Evolutionary conservation across 1,140 invertebrate genomes (phyloP).

Genomic region (Microplitis demolitor): DNA sequence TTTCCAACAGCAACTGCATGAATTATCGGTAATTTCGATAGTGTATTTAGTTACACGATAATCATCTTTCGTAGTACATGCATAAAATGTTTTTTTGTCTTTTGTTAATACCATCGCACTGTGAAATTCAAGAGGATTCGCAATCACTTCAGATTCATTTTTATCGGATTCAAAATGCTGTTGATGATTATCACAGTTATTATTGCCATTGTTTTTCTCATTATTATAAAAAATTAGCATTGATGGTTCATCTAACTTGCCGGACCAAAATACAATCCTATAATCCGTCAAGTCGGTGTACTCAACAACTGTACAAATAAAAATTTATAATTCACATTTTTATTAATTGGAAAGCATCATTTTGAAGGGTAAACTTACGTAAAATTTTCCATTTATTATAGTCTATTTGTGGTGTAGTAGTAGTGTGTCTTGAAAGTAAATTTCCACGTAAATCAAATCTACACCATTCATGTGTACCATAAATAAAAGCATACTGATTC

Average conservation of each 20-base stretch:
- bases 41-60: constrained; percentile 65
- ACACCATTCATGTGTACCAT: constrained; percentile 69
- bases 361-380: constrained; percentile 57
- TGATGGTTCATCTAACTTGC: constrained; percentile 74
- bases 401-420: constrained; percentile 59
- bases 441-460: constrained; percentile 79
- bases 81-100: constrained; percentile 65
- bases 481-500: constrained; percentile 77
- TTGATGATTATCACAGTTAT: no score
- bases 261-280: constrained; percentile 78
- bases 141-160: constrained; percentile 34
- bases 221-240: constrained; percentile 71
- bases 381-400: constrained; percentile 73
- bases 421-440: constrained; percentile 65
- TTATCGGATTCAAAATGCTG: no score
- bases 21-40: constrained; percentile 55
- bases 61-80: constrained; percentile 65
- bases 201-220: constrained; percentile 44
- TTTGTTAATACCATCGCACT: constrained; percentile 72
- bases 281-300: constrained; percentile 75
- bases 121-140: constrained; percentile 65
- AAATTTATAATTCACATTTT: neutral
- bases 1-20: constrained; percentile 67
- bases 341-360: neutral
- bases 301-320: constrained; percentile 67